Percentiles rank a stretch among this genome's conserved stretches.
Conservation (phyloP, 2,113 vertebrate species). For the Zosterops japonicus region DNA sequence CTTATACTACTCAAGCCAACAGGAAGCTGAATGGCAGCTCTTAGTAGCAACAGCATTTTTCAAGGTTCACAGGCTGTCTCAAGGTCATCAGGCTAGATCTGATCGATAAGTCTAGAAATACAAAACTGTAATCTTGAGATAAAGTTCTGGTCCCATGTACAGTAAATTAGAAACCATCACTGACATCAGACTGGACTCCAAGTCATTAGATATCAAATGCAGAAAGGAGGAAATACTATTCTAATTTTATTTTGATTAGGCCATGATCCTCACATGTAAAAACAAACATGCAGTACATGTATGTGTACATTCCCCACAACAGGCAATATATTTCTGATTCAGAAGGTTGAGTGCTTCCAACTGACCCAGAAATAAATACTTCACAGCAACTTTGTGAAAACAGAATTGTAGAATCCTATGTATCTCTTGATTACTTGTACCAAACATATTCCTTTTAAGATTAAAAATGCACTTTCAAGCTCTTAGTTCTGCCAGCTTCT, state of each 20-base stretch:
- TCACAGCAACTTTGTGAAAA: background rate
- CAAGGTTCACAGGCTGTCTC: background rate
- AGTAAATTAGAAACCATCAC: background rate
- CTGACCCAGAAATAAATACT: background rate
- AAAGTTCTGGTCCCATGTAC: background rate
- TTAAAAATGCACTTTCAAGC: conserved; percentile 19
- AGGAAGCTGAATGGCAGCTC: background rate
- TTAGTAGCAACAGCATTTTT: background rate
- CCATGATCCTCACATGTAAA: background rate
- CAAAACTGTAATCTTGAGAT: background rate
- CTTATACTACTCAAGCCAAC: background rate
- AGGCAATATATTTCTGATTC: background rate
- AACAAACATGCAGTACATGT: background rate
- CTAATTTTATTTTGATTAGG: background rate
- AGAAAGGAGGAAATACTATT: background rate
- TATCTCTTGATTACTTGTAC: background rate
- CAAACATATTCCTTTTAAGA: background rate
- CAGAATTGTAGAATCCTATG: background rate
- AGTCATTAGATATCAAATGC: background rate
- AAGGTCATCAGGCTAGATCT: background rate
- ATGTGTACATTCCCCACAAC: background rate
- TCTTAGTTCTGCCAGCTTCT: background rate
- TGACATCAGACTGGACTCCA: background rate
- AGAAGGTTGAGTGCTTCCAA: background rate
- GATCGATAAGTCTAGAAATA: background rate